phyloP scores from a whole-genome alignment of 2,888 invertebrate genomes.

The Dusona sp. region DNA sequence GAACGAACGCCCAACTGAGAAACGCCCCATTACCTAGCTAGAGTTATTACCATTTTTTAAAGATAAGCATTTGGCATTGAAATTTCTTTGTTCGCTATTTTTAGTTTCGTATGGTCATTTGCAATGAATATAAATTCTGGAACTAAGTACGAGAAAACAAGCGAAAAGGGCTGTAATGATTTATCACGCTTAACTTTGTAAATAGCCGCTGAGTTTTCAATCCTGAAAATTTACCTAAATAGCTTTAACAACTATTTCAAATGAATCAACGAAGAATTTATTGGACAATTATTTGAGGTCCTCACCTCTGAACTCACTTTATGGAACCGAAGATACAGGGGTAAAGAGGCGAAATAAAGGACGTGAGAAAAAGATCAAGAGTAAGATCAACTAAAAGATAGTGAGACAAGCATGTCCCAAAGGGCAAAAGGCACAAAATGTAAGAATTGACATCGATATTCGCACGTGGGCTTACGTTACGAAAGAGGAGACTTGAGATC shows the following conservation, averaged over 20 bases:
- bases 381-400: background rate
- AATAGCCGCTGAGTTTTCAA: background rate
- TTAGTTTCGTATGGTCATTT: no score
- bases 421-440: constrained; percentile 18
- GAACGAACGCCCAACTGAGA: background rate
- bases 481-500: constrained; percentile 19
- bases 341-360: no score
- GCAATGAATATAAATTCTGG: no score
- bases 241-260: background rate
- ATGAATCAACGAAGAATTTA: background rate
- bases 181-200: background rate
- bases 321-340: background rate
- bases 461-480: constrained; percentile 25
- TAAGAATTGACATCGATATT: constrained; percentile 43
- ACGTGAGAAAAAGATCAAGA: background rate
- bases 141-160: no score
- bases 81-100: no score
- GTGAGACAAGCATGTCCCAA: background rate
- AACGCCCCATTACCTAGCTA: no score
- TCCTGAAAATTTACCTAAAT: background rate
- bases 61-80: no score
- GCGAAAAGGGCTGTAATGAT: background rate
- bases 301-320: background rate
- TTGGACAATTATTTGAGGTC: background rate
- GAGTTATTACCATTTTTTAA: no score